phyloP scores from a whole-genome alignment of 2,797 vertebrate species.

The Diplodus sargus region DNA sequence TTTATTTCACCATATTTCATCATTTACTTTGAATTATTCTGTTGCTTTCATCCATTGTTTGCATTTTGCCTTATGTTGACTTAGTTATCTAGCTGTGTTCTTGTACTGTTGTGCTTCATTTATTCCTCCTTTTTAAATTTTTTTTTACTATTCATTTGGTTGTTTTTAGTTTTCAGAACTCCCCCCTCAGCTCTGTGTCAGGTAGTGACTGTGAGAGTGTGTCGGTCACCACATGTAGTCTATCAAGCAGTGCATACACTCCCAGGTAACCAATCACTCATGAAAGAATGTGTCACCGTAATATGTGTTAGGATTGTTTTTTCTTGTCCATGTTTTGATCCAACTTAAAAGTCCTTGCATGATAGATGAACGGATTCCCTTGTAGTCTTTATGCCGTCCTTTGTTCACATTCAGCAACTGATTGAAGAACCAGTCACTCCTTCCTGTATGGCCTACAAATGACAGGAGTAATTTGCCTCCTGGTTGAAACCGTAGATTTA shows the following conservation, averaged over 20 bases:
- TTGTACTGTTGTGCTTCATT: constrained; percentile 47
- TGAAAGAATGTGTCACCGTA: constrained; percentile 26
- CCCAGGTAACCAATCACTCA: constrained; percentile 87
- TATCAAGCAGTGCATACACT: constrained; percentile 91
- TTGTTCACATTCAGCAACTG: constrained; percentile 23
- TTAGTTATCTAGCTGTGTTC: not conserved
- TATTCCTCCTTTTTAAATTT: constrained; percentile 64
- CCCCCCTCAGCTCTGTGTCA: constrained; percentile 92
- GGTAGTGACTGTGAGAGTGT: constrained; percentile 95
- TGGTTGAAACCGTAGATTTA: constrained; percentile 26
- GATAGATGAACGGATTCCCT: constrained; percentile 11
- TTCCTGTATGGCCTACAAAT: constrained; percentile 17
- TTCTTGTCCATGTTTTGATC: not conserved
- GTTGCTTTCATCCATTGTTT: constrained; percentile 29
- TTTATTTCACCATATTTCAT: constrained; percentile 49
- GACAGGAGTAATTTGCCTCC: constrained; percentile 28
- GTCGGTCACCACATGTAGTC: constrained; percentile 95
- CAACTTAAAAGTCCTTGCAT: not conserved
- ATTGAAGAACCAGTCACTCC: constrained; percentile 42
- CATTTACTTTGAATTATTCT: constrained; percentile 19
- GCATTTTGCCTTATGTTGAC: constrained; percentile 7
- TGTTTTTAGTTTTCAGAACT: constrained; percentile 90
- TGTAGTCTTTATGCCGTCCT: not conserved
- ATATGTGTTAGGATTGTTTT: constrained; percentile 34
- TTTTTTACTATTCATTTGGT: constrained; percentile 66